Evolutionary conservation across 2,888 invertebrate species (phyloP), one percentile per base, ranked within the genome.

Genomic region (Epicampocera succincta): DNA sequence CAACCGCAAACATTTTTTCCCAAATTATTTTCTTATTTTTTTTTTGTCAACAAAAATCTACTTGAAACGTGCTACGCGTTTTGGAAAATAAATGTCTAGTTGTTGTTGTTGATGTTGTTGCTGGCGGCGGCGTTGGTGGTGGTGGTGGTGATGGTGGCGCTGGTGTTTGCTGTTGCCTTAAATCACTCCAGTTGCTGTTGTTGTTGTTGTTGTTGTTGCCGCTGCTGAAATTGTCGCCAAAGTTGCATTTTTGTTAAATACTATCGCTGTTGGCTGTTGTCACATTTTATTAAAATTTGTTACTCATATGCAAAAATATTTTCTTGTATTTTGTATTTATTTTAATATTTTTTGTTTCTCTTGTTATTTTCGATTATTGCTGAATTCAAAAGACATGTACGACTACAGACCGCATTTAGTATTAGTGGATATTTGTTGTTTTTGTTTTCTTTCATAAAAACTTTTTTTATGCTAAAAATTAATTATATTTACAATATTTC

Each of bases 241-340:
- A 69, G 25, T 38, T 61, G 40, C 15, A 61, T 40, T 21, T 46
- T 48, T 17, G 13, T 38, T 56, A n/a, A 25, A 12, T n/a, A 29
- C 17, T 13, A 46, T 52, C 38, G 68, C 54, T 80, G 38, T 63
- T 54, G 60, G 42, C 44, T 61, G 63, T 63, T 79, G 79, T 61
- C 68, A 42, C 61, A 69, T 68, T 74, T 68, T 48, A 68, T 69
- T 80, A 69, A 80, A 68, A 58, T 56, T 63, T 61, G 29, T 81
- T 73, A 81, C 81, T 81, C 81, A 77, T 77, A 77, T 77, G 68
- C 68, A 77, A 78, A 74, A 78, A 74, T 69, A 74, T 69, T 76
- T 74, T 69, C 60, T 3, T 38, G 3, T 19, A 19, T 25, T 60
- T 50, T 60, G n/a, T 60, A 42, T 40, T 50, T 21, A 17, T 9